Percentiles rank a stretch among this genome's conserved stretches.
Evolutionary conservation across 2,888 invertebrate genomes (phyloP).

Genomic region (Julus scandinavius): DNA sequence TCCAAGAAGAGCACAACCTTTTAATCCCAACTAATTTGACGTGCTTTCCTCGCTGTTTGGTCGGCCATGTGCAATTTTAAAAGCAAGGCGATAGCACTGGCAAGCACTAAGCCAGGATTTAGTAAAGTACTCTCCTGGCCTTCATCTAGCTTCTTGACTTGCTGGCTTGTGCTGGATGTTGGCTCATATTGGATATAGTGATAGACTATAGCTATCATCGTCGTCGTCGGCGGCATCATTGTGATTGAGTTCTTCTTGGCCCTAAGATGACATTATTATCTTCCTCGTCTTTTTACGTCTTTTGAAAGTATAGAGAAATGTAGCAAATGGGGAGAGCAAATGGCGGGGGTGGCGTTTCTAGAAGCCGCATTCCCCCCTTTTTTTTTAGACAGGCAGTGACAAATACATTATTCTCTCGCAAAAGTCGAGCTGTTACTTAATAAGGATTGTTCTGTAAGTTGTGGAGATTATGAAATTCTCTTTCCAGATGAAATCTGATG

Average conservation of each 20-base stretch:
- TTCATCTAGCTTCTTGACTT: neutral
- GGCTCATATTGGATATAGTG: neutral
- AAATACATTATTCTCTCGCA: conserved; percentile 30
- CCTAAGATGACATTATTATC: conserved; percentile 36
- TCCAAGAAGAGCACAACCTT: neutral
- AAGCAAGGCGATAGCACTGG: neutral
- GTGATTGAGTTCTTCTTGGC: conserved; percentile 38
- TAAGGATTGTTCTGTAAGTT: conserved; percentile 39
- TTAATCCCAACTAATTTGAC: neutral
- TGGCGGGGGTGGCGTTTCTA: neutral
- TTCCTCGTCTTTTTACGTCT: conserved; percentile 35
- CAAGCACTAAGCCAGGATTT: conserved; percentile 25
- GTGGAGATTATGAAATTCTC: neutral
- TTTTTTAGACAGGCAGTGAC: conserved; percentile 21
- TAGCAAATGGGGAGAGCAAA: conserved; percentile 10
- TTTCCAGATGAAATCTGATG: neutral
- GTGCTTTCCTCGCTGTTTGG: neutral
- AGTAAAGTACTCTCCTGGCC: conserved; percentile 2
- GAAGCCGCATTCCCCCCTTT: neutral
- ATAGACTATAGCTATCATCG: conserved; percentile 30
- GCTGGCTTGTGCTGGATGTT: neutral
- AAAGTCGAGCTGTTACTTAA: conserved; percentile 29
- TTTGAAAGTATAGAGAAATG: conserved; percentile 40
- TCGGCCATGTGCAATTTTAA: neutral
- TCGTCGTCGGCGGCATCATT: conserved; percentile 13